phyloP scores from a whole-genome alignment of 37 sponge, comb jelly and placozoan genomes.

The Cliona cf. orientalis region DNA sequence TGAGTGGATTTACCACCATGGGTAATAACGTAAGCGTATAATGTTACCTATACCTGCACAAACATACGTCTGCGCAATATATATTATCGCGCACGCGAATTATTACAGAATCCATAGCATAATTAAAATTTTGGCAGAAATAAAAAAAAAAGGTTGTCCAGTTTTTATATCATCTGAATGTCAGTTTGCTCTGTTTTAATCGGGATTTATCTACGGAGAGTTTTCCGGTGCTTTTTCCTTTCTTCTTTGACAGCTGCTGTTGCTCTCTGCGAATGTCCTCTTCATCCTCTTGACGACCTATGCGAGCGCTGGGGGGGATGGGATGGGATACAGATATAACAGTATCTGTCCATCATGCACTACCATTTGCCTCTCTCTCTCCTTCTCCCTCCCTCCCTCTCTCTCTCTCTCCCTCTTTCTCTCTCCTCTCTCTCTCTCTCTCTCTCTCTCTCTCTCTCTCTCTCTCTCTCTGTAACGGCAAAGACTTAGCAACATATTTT shows the following conservation, averaged over 20 bases:
- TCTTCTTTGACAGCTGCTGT: conserved; percentile 40
- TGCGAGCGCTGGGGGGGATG: conserved; percentile 71
- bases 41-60: no score
- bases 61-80: no score
- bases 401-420: conserved; percentile 27
- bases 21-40: no score
- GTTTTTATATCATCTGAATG: not conserved
- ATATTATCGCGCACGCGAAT: no score
- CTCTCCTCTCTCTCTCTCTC: conserved; percentile 28
- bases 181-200: conserved; percentile 5
- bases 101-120: no score
- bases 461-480: no score
- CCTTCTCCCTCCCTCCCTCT: conserved; percentile 15
- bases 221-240: not conserved
- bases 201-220: not conserved
- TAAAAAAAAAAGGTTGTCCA: not conserved
- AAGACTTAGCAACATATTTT: not conserved
- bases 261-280: conserved; percentile 68
- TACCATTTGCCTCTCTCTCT: not conserved
- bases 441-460: conserved; percentile 21
- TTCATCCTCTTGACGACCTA: conserved; percentile 70
- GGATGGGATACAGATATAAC: not conserved
- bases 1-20: no score
- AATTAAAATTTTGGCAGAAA: not conserved
- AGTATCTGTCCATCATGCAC: no score